Conservation (phyloP, 2,888 invertebrate species). For the Drosophila rubida region DNA sequence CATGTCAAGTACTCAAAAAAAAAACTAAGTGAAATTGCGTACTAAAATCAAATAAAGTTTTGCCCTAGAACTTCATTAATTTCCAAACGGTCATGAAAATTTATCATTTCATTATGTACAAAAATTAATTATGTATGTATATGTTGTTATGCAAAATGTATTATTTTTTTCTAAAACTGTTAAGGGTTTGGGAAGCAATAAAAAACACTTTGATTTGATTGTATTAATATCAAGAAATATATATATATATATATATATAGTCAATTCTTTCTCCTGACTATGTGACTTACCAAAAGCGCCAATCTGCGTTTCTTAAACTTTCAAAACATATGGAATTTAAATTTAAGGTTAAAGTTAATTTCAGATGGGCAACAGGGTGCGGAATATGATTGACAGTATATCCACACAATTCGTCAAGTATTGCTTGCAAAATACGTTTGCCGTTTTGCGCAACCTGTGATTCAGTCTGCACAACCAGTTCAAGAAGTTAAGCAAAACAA, state of each 20-base stretch:
- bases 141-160: slow-evolving; percentile 54
- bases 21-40: slow-evolving; percentile 14
- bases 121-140: slow-evolving; percentile 45
- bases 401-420: neutral
- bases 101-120: slow-evolving; percentile 46
- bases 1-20: slow-evolving; percentile 23
- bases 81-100: slow-evolving; percentile 37
- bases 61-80: slow-evolving; percentile 32
- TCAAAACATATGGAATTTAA: neutral
- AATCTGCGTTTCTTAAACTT: too few species aligned
- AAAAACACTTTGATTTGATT: slow-evolving; percentile 46
- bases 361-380: neutral
- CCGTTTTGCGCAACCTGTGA: slow-evolving; percentile 4
- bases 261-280: neutral
- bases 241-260: neutral
- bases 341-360: neutral
- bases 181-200: slow-evolving; percentile 55
- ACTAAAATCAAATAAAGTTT: slow-evolving; percentile 36
- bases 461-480: slow-evolving; percentile 14
- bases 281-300: neutral
- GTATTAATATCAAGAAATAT: slow-evolving; percentile 29
- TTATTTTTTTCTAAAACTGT: slow-evolving; percentile 52
- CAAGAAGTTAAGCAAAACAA: slow-evolving; percentile 3
- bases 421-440: neutral
- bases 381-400: neutral